Percentiles rank a stretch among this genome's conserved stretches.
Evolutionary conservation across 2,888 invertebrate genomes (phyloP).

Genomic region (Nomada ferruginata): DNA sequence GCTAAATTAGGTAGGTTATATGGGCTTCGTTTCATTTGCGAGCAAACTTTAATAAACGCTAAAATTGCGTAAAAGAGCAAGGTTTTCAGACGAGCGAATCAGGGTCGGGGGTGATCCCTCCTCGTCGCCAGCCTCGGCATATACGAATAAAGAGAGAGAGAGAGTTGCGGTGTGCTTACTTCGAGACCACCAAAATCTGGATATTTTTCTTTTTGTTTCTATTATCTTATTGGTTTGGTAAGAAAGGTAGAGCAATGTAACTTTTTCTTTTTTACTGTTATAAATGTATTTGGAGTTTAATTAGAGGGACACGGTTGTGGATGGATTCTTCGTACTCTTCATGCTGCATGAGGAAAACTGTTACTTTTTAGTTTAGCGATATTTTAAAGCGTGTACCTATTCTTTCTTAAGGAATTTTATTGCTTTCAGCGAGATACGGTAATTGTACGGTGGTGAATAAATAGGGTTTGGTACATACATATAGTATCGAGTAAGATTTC

Average conservation of each 20-base stretch:
- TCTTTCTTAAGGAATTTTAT: too few relatives aligned
- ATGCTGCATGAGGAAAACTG: too few relatives aligned
- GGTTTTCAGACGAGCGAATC: constrained; percentile 83
- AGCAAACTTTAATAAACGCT: constrained; percentile 85
- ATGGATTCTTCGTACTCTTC: too few relatives aligned
- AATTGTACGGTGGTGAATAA: too few relatives aligned
- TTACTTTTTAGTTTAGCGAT: too few relatives aligned
- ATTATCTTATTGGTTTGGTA: constrained; percentile 2
- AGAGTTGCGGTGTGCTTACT: constrained; percentile 45
- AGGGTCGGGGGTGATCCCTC: constrained; percentile 71
- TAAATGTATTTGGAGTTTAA: too few relatives aligned
- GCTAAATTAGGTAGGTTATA: constrained; percentile 85
- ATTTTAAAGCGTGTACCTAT: too few relatives aligned
- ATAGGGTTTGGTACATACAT: too few relatives aligned
- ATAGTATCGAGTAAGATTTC: too few relatives aligned
- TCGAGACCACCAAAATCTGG: constrained; percentile 44
- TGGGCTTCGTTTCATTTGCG: constrained; percentile 85
- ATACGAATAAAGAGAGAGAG: constrained; percentile 32
- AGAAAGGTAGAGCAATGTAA: constrained; percentile 19
- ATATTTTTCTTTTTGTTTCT: constrained; percentile 12
- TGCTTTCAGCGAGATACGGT: too few relatives aligned
- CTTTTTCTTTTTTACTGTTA: too few relatives aligned
- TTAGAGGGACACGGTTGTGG: too few relatives aligned
- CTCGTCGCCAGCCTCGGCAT: constrained; percentile 53
- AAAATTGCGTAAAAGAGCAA: constrained; percentile 85